Evolutionary conservation across 2,797 vertebrate species (phyloP).

Genomic region (Octomys mimax): DNA sequence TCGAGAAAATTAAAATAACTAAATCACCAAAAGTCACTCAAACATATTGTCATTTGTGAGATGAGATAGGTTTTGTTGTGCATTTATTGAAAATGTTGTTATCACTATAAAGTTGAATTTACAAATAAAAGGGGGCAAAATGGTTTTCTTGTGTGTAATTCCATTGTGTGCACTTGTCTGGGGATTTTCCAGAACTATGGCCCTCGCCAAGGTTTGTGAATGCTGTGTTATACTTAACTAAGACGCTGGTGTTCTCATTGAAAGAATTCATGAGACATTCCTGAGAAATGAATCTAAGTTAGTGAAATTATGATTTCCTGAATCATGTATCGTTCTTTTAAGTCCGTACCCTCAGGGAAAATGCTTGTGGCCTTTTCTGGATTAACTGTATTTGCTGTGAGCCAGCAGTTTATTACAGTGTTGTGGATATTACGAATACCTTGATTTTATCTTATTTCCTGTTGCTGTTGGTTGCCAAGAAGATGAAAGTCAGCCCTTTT

Average conservation of each 20-base stretch:
- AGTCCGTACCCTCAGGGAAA: neutral
- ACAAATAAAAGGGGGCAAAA: neutral
- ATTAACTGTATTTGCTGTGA: slow-evolving; percentile 10
- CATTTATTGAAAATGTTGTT: slow-evolving; percentile 33
- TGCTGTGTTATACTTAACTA: neutral
- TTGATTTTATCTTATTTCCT: slow-evolving; percentile 43
- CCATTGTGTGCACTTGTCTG: neutral
- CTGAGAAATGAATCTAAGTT: neutral
- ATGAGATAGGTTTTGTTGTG: neutral
- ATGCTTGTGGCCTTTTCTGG: neutral
- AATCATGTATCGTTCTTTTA: neutral
- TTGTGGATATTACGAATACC: neutral
- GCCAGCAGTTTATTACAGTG: neutral
- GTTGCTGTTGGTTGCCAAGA: neutral
- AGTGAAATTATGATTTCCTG: neutral
- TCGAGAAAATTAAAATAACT: slow-evolving; percentile 29
- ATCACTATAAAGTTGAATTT: slow-evolving; percentile 13
- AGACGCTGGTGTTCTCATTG: neutral
- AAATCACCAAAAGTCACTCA: neutral
- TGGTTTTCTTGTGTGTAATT: slow-evolving; percentile 6
- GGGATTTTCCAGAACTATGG: neutral
- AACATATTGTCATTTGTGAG: neutral
- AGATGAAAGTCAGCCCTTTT: neutral
- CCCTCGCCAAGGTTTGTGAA: neutral
- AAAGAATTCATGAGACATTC: neutral